A percentile compares a stretch with the other conserved stretches of the same genome.
Conservation (phyloP, 1,140 invertebrate genomes). For the Neodiprion lecontei region DNA sequence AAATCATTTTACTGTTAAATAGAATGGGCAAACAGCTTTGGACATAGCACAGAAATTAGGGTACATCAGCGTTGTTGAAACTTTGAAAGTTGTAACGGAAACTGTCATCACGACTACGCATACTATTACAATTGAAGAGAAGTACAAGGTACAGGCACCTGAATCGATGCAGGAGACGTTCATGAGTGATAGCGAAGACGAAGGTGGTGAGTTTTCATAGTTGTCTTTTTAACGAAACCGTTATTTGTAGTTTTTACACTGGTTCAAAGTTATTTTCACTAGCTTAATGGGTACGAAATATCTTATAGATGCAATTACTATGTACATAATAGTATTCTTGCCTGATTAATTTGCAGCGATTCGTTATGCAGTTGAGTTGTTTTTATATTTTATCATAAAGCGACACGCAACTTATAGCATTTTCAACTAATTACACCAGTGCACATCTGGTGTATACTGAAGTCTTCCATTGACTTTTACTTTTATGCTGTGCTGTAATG, state of each 20-base stretch:
- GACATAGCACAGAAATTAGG: constrained; percentile 95
- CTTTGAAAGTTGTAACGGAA: constrained; percentile 95
- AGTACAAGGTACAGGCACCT: constrained; percentile 95
- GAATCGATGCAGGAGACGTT: constrained; percentile 99
- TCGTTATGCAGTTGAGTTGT: no score
- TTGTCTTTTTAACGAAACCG: not conserved
- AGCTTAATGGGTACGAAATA: no score
- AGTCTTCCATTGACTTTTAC: no score
- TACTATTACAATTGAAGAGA: constrained; percentile 81
- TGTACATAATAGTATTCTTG: not conserved
- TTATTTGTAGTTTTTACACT: not conserved
- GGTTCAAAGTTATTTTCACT: no score
- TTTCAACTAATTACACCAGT: no score
- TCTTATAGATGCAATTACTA: not conserved
- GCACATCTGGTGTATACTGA: no score
- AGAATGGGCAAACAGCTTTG: constrained; percentile 96
- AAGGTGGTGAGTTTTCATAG: constrained; percentile 78
- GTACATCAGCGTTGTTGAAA: constrained; percentile 98
- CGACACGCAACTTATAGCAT: no score
- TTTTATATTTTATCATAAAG: no score
- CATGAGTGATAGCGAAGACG: constrained; percentile 98
- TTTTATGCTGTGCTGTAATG: no score
- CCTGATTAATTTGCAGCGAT: not conserved
- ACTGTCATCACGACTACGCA: constrained; percentile 79
- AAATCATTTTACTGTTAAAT: constrained; percentile 29